These are phyloP conservation scores for Drosophila navojoa DNA, from an alignment of 1,140 invertebrate genomes.

Conservation along the genomic window DNA sequence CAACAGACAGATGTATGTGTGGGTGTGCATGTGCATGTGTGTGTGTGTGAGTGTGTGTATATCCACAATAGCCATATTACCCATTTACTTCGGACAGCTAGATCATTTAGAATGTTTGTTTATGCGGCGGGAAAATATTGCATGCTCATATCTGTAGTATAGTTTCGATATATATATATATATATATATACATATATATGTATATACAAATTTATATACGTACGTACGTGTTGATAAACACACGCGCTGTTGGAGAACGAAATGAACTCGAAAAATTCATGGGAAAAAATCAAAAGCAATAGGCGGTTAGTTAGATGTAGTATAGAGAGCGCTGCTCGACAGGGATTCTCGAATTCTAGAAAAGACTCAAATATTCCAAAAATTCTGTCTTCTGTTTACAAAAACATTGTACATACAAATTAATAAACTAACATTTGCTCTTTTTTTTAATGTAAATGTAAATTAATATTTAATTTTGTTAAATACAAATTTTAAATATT, in stretches of 20 bases:
- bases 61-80: neutral
- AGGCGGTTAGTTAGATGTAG: conserved; percentile 44
- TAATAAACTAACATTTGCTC: too few relatives aligned
- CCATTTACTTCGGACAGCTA: conserved; percentile 51
- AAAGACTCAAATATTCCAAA: too few relatives aligned
- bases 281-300: conserved; percentile 42
- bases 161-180: conserved; percentile 12
- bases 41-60: neutral
- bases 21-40: too few relatives aligned
- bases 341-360: neutral
- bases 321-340: neutral
- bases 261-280: conserved; percentile 39
- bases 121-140: conserved; percentile 67
- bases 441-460: too few relatives aligned
- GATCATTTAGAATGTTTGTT: conserved; percentile 75
- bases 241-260: conserved; percentile 14
- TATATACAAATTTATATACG: neutral
- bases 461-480: too few relatives aligned
- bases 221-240: conserved; percentile 64
- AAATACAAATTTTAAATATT: too few relatives aligned
- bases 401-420: too few relatives aligned
- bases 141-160: conserved; percentile 58
- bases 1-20: conserved; percentile 12
- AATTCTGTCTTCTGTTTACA: too few relatives aligned
- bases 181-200: conserved; percentile 8